Percentiles rank a stretch among this genome's conserved stretches.
These are phyloP conservation scores for Melanaphis sacchari DNA, from an alignment of 1,140 invertebrate genomes.

Conservation along the genomic window DNA sequence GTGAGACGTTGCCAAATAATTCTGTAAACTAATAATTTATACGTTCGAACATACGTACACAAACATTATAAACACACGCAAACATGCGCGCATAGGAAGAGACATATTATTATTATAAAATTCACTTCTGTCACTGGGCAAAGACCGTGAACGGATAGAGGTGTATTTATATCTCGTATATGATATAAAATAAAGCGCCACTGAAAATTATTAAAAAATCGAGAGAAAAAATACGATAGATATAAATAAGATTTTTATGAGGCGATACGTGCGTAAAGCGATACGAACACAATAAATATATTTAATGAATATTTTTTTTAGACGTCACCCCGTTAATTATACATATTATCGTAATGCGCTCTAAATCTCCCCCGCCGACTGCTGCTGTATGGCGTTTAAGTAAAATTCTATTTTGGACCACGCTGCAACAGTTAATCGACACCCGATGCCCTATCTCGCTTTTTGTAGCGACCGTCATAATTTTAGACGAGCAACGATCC, in stretches of 20 bases:
- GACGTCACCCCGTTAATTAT: slow-evolving; percentile 27
- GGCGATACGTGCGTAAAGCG: not conserved
- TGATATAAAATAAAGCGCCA: slow-evolving; percentile 20
- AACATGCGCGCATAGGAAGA: not conserved
- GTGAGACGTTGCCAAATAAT: slow-evolving; percentile 48
- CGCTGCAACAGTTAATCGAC: slow-evolving; percentile 21
- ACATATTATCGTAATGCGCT: slow-evolving; percentile 26
- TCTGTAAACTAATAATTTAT: slow-evolving; percentile 55
- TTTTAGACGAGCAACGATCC: slow-evolving; percentile 5
- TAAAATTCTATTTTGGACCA: slow-evolving; percentile 37
- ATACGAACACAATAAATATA: not conserved
- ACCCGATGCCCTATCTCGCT: not conserved
- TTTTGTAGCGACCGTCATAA: not conserved
- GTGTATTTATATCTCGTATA: slow-evolving; percentile 40
- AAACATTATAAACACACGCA: slow-evolving; percentile 31
- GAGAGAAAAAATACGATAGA: not conserved
- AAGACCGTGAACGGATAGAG: slow-evolving; percentile 38
- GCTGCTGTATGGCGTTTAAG: not conserved
- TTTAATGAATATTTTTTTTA: not conserved
- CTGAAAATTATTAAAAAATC: not conserved
- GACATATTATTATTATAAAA: slow-evolving; percentile 18
- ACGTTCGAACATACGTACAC: slow-evolving; percentile 44
- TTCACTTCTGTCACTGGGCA: slow-evolving; percentile 37
- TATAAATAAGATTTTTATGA: slow-evolving; percentile 23
- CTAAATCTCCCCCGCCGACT: not conserved